Conservation (phyloP, 2,888 invertebrate species). For the Dryadula phaetusa region DNA sequence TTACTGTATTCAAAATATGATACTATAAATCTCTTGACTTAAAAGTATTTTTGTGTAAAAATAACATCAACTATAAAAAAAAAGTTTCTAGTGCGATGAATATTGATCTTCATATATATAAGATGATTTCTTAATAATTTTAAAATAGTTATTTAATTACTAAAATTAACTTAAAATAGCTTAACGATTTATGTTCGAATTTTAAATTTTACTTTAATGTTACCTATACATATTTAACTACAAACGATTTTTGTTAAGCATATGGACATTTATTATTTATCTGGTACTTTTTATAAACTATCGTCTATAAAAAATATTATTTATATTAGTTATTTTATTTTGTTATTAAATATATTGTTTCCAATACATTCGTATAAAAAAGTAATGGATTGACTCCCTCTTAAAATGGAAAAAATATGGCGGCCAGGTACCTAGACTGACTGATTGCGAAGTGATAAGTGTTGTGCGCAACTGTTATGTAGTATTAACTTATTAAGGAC, state of each 20-base stretch:
- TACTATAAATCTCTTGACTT: no score
- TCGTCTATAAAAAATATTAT: background rate
- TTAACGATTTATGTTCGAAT: background rate
- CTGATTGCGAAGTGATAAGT: constrained; percentile 48
- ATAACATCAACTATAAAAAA: no score
- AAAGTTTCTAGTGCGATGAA: no score
- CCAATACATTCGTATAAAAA: background rate
- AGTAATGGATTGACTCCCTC: constrained; percentile 34
- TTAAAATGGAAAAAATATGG: constrained; percentile 46
- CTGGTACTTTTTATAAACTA: background rate
- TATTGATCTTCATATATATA: no score
- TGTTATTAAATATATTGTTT: background rate
- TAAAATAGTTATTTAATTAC: no score
- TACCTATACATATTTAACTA: background rate
- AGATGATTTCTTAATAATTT: no score
- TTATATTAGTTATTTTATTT: background rate
- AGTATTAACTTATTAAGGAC: constrained; percentile 25
- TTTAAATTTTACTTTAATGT: constrained; percentile 16
- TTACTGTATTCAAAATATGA: no score
- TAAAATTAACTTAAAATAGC: background rate
- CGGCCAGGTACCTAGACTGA: constrained; percentile 47
- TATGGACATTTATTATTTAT: background rate
- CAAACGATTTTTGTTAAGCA: background rate
- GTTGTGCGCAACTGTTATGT: constrained; percentile 42
- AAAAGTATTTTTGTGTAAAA: no score